phyloP scores from a whole-genome alignment of 2,113 vertebrate species.

The Ibidorhyncha struthersii region DNA sequence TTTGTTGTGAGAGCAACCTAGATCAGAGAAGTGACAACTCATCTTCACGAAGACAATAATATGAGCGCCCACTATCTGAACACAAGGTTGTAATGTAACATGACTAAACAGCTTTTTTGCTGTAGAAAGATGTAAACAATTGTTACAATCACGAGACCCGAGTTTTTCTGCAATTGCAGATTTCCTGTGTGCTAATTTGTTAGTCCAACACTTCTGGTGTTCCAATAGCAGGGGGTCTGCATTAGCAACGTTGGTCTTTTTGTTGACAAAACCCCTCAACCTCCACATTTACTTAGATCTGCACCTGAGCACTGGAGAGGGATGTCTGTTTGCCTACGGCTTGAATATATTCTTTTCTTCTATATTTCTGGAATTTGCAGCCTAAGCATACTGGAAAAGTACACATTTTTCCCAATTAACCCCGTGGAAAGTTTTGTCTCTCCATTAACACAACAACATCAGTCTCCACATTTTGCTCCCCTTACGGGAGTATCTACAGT shows the following conservation, averaged over 20 bases:
- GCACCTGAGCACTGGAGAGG: neutral
- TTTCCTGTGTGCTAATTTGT: conserved; percentile 45
- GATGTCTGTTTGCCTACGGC: neutral
- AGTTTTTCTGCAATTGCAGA: neutral
- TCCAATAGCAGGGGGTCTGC: conserved; percentile 41
- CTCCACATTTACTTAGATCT: neutral
- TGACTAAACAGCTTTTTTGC: conserved; percentile 27
- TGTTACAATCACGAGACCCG: neutral
- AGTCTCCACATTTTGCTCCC: neutral
- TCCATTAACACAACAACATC: neutral
- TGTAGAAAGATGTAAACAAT: conserved; percentile 39
- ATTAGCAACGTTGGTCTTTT: neutral
- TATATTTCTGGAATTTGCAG: neutral
- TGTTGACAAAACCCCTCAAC: neutral
- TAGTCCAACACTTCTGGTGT: conserved; percentile 27
- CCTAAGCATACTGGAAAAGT: neutral
- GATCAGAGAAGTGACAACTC: conserved; percentile 50
- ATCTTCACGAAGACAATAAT: conserved; percentile 41
- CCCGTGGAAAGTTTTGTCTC: neutral
- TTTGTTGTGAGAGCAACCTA: conserved; percentile 28
- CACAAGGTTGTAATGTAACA: conserved; percentile 9
- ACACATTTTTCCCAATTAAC: neutral
- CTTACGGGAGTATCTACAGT: neutral
- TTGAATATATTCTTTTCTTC: neutral
- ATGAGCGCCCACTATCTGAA: conserved; percentile 11